These are phyloP conservation scores for Zaprionus obscuricornis DNA, from an alignment of 2,888 invertebrate genomes.

Conservation along the genomic window DNA sequence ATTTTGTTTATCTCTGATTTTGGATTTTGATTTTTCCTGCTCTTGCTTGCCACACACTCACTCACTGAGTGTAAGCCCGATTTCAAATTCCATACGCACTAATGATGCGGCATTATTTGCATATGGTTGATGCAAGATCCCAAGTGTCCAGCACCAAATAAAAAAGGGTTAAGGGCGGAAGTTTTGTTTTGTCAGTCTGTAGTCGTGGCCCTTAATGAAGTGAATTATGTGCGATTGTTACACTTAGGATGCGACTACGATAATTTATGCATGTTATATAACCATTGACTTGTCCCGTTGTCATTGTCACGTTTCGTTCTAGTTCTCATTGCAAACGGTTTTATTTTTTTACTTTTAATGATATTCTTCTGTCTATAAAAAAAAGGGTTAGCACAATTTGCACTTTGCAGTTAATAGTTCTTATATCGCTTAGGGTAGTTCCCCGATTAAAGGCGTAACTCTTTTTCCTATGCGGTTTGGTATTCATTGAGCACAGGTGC, in stretches of 20 bases:
- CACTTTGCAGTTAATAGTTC: slow-evolving; percentile 24
- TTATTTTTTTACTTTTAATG: slow-evolving; percentile 36
- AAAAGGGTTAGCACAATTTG: slow-evolving; percentile 48
- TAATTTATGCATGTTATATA: slow-evolving; percentile 70
- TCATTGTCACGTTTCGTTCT: slow-evolving; percentile 38
- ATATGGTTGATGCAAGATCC: slow-evolving; percentile 53
- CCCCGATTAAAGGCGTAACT: slow-evolving; percentile 4
- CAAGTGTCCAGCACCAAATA: slow-evolving; percentile 30
- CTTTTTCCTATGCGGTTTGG: slow-evolving; percentile 15
- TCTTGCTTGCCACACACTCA: slow-evolving; percentile 14
- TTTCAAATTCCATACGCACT: slow-evolving; percentile 49
- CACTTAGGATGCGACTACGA: too few relatives aligned
- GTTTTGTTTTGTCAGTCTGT: slow-evolving; percentile 1
- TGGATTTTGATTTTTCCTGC: slow-evolving; percentile 17
- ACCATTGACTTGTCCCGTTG: slow-evolving; percentile 66
- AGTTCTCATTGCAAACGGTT: too few relatives aligned
- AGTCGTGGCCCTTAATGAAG: slow-evolving; percentile 65
- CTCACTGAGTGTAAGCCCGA: not conserved
- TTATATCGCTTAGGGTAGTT: not conserved
- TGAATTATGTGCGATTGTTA: slow-evolving; percentile 66
- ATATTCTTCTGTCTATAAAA: slow-evolving; percentile 19
- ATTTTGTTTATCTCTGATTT: not conserved
- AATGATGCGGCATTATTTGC: slow-evolving; percentile 77
- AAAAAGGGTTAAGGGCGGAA: slow-evolving; percentile 45
- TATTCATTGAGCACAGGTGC: slow-evolving; percentile 52